phyloP scores from a whole-genome alignment of 2,888 invertebrate genomes.

The Agonum fuliginosum region DNA sequence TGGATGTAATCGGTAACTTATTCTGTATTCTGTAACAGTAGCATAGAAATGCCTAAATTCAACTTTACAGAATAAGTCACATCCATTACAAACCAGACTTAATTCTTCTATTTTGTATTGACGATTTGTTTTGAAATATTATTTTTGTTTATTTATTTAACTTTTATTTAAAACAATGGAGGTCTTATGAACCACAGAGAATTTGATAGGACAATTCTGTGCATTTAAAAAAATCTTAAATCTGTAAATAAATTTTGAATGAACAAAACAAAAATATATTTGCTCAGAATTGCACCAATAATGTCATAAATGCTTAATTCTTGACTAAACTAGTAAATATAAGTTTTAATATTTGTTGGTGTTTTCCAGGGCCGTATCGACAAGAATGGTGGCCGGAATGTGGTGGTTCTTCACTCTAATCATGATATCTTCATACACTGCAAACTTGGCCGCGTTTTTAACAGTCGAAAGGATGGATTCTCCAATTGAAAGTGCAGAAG shows the following conservation, averaged over 20 bases:
- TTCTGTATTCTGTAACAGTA: too few relatives aligned
- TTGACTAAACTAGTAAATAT: conserved; percentile 4
- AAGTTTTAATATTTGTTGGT: conserved; percentile 20
- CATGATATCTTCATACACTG: conserved; percentile 97
- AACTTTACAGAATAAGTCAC: too few relatives aligned
- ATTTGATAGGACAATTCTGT: background rate
- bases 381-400: conserved; percentile 92
- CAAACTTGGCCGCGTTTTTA: conserved; percentile 94
- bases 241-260: background rate
- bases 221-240: background rate
- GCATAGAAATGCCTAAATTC: too few relatives aligned
- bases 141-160: conserved; percentile 5
- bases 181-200: conserved; percentile 12
- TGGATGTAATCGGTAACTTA: too few relatives aligned
- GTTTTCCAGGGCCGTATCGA: conserved; percentile 89
- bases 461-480: conserved; percentile 95
- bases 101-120: too few relatives aligned
- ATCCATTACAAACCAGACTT: too few relatives aligned
- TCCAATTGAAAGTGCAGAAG: conserved; percentile 96
- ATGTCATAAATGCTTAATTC: too few relatives aligned
- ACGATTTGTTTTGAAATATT: too few relatives aligned
- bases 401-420: conserved; percentile 98
- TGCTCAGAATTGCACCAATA: background rate
- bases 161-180: background rate
- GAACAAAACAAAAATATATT: background rate